Conservation (phyloP, 2,797 vertebrate species). For the Centroberyx gerrardi region DNA sequence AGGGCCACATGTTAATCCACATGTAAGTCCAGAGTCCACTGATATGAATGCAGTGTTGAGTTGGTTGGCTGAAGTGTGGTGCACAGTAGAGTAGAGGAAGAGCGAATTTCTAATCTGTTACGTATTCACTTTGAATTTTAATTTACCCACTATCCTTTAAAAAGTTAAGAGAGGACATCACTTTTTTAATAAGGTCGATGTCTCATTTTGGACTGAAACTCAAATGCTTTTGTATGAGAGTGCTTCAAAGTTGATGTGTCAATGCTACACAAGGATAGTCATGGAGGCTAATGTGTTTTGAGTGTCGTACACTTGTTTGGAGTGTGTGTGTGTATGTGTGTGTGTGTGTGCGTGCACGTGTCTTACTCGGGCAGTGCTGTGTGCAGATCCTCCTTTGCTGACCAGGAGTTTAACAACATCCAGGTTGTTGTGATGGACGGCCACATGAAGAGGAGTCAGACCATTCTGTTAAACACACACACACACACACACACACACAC, state of each 20-base stretch:
- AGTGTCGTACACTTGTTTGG: conserved; percentile 22
- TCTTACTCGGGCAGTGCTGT: conserved; percentile 95
- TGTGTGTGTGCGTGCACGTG: conserved; percentile 34
- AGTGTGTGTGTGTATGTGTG: conserved; percentile 38
- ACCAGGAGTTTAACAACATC: conserved; percentile 96
- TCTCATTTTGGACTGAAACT: conserved; percentile 22
- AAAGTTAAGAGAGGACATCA: neutral
- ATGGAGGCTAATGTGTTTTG: conserved; percentile 5
- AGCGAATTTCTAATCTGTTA: too few species aligned
- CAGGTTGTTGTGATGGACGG: conserved; percentile 98
- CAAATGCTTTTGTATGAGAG: neutral
- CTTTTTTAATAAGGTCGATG: neutral
- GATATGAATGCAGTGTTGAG: too few species aligned
- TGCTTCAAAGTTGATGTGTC: neutral
- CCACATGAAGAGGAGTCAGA: conserved; percentile 95
- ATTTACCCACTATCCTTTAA: too few species aligned
- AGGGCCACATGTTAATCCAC: too few species aligned
- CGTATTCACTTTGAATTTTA: too few species aligned
- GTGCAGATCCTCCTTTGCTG: conserved; percentile 93
- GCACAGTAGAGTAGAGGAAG: too few species aligned
- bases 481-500: conserved; percentile 48
- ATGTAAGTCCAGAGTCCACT: too few species aligned
- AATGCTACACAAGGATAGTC: neutral
- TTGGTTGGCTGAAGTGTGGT: too few species aligned
- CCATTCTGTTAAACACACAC: conserved; percentile 89